These are phyloP conservation scores for Oxygymnocypris stewartii DNA, from an alignment of 2,113 vertebrate species.

Conservation along the genomic window DNA sequence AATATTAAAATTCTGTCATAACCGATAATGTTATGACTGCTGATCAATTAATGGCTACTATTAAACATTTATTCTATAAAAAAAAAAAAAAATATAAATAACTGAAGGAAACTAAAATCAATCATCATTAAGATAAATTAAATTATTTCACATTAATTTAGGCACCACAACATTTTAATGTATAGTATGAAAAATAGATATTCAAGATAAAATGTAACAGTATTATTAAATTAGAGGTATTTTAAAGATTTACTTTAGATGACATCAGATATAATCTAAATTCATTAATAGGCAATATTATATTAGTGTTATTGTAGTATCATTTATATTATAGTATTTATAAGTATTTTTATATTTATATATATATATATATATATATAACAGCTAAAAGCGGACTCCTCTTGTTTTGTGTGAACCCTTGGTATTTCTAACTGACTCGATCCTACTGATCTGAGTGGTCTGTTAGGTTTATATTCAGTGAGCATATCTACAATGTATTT, in stretches of 20 bases:
- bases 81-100: background rate
- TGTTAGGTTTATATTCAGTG: too few relatives aligned
- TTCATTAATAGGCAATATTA: background rate
- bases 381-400: too few relatives aligned
- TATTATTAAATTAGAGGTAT: background rate
- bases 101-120: background rate
- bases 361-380: too few relatives aligned
- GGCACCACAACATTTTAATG: background rate
- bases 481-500: too few relatives aligned
- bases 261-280: background rate
- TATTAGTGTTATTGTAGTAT: too few relatives aligned
- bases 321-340: too few relatives aligned
- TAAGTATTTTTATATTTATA: too few relatives aligned
- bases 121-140: background rate
- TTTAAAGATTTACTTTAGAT: background rate
- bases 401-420: too few relatives aligned
- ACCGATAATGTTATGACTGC: background rate
- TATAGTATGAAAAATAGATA: background rate
- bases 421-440: too few relatives aligned
- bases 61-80: background rate
- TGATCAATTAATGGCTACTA: background rate
- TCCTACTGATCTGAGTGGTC: too few relatives aligned
- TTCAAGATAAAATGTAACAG: background rate
- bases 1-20: background rate
- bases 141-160: background rate